Percentiles rank a stretch among this genome's conserved stretches.
Evolutionary conservation across 2,113 vertebrate species (phyloP).

Genomic region (Aegotheles bennettii): DNA sequence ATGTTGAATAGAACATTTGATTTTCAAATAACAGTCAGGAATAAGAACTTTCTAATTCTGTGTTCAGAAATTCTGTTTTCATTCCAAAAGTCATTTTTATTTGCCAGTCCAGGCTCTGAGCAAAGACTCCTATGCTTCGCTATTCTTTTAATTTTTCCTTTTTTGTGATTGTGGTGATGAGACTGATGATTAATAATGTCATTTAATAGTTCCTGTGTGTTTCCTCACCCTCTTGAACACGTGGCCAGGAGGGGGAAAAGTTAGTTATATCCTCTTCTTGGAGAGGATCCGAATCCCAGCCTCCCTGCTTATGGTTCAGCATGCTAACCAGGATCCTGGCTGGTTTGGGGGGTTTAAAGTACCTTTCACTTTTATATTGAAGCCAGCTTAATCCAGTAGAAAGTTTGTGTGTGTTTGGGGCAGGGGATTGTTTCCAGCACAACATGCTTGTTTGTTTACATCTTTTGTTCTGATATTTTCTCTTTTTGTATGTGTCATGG

Average conservation of each 20-base stretch:
- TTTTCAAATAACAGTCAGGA: background rate
- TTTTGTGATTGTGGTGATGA: background rate
- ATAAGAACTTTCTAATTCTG: background rate
- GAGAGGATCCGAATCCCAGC: background rate
- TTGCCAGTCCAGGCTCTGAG: background rate
- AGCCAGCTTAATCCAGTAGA: background rate
- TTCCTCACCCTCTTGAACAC: background rate
- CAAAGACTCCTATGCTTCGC: fast-evolving
- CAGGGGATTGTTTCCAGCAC: background rate
- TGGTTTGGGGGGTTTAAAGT: fast-evolving
- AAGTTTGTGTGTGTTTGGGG: background rate
- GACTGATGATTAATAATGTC: background rate
- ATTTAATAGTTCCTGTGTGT: background rate
- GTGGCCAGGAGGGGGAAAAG: background rate
- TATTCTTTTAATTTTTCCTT: background rate
- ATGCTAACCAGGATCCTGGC: fast-evolving
- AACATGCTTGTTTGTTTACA: background rate
- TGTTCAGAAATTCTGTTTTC: background rate
- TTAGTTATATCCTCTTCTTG: background rate
- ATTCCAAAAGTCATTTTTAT: background rate
- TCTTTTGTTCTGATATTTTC: background rate
- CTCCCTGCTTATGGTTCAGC: background rate
- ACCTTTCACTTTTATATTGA: background rate
- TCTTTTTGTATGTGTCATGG: background rate
- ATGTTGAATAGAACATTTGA: background rate